These are phyloP conservation scores for Hermetia illucens DNA, from an alignment of 1,140 invertebrate species.

Conservation along the genomic window DNA sequence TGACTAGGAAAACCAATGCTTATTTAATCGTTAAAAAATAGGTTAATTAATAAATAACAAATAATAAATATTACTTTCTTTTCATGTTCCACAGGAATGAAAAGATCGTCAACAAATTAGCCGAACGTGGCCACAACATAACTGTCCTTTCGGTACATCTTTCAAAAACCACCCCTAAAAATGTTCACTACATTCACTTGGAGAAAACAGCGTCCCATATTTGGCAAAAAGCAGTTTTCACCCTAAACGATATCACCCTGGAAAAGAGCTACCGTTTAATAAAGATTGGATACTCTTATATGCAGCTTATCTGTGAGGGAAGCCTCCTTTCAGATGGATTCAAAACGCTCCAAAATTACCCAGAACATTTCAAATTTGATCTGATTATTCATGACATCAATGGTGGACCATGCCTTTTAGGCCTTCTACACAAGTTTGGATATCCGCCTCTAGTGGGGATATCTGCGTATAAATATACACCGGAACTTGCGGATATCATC, in stretches of 20 bases:
- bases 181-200: constrained; percentile 5
- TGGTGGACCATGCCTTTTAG: constrained; percentile 11
- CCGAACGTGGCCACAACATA: constrained; percentile 13
- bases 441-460: constrained; percentile 14
- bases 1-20: too few relatives aligned
- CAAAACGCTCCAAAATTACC: background rate
- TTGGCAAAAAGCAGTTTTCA: background rate
- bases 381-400: constrained; percentile 20
- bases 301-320: constrained; percentile 11
- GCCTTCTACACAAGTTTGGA: background rate
- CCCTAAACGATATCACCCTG: background rate
- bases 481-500: constrained; percentile 8
- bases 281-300: constrained; percentile 14
- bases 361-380: constrained; percentile 8
- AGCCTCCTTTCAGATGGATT: constrained; percentile 4
- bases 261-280: constrained; percentile 2
- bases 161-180: background rate
- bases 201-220: background rate
- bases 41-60: too few relatives aligned
- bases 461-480: constrained; percentile 14
- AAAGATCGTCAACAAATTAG: constrained; percentile 11
- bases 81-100: constrained; percentile 2
- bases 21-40: too few relatives aligned
- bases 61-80: background rate
- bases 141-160: constrained; percentile 7